Evolutionary conservation across 2,888 invertebrate genomes (phyloP), one percentile per base, ranked within the genome.

Genomic region (Apoda limacodes): DNA sequence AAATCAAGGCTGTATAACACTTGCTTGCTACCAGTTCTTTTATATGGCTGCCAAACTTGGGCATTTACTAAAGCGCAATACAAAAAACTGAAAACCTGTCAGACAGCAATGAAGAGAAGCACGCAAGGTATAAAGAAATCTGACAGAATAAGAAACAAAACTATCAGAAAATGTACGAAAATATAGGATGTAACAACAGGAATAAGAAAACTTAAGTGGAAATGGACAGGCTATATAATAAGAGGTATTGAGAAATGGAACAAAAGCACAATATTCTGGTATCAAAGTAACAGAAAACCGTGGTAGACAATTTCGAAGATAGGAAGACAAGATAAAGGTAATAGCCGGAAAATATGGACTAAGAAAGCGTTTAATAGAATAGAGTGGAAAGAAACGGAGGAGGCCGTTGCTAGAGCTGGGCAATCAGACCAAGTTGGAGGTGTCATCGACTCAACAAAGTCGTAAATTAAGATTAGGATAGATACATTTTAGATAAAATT

Each of bases 331-430:
- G 13, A 35, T 31, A 21, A 35, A 28, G 9, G 13, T n/a, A 4
- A 17, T 22, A 25, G 28, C 35, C 31, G 25, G 15, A 35, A 32
- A 28, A 11, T 14, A 11, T 32, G 32, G 35, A 35, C 31, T 4
- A 32, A 25, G 13, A 28, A 19, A 28, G 25, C 25, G 7, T 15
- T 7, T 22, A 35, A 28, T 14, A 25, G 25, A 20, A 1, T 9
- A 25, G 28, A 34, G 26, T 34, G 26, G 30, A 29, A 34, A 19
- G 30, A 34, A 22, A 30, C 30, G 26, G n/a, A n/a, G 30, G 30
- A 34, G 34, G 19, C 26, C 17, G 29, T 25, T 25, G 34, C n/a
- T n/a, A n/a, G n/a, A n/a, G n/a, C n/a, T n/a, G n/a, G n/a, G n/a
- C n/a, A n/a, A n/a, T n/a, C n/a, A n/a, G n/a, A n/a, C n/a, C n/a